phyloP scores from a whole-genome alignment of 2,888 invertebrate species.

The Zaprionus bogoriensis region DNA sequence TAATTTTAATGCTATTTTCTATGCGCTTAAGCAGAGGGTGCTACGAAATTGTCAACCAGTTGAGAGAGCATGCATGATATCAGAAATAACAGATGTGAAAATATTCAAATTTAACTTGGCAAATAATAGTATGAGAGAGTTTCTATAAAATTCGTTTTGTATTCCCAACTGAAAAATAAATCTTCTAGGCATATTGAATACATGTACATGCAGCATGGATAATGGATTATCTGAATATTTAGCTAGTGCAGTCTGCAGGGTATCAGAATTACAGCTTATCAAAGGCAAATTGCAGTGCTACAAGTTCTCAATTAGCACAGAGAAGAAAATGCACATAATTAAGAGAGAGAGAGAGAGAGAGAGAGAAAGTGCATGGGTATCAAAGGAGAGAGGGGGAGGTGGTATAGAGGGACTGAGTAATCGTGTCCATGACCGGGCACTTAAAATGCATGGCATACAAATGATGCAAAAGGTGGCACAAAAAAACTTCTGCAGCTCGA shows the following conservation, averaged over 20 bases:
- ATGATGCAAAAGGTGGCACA: conserved; percentile 51
- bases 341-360: too few relatives aligned
- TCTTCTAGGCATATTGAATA: too few relatives aligned
- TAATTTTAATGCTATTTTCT: background rate
- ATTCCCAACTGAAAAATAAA: too few relatives aligned
- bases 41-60: too few relatives aligned
- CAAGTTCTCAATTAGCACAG: conserved; percentile 39
- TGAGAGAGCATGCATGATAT: too few relatives aligned
- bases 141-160: too few relatives aligned
- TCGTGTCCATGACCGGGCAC: conserved; percentile 56
- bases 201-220: too few relatives aligned
- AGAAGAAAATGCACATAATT: conserved; percentile 30
- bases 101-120: too few relatives aligned
- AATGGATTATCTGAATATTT: too few relatives aligned
- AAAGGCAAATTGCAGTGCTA: conserved; percentile 7
- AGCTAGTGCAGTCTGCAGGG: background rate
- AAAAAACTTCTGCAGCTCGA: conserved; percentile 21
- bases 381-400: background rate
- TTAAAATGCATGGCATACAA: conserved; percentile 48
- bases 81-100: too few relatives aligned
- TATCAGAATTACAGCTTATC: background rate
- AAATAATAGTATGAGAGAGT: too few relatives aligned
- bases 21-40: too few relatives aligned
- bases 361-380: background rate
- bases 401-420: background rate